phyloP scores from a whole-genome alignment of 2,797 vertebrate species.

The Spea hammondii region DNA sequence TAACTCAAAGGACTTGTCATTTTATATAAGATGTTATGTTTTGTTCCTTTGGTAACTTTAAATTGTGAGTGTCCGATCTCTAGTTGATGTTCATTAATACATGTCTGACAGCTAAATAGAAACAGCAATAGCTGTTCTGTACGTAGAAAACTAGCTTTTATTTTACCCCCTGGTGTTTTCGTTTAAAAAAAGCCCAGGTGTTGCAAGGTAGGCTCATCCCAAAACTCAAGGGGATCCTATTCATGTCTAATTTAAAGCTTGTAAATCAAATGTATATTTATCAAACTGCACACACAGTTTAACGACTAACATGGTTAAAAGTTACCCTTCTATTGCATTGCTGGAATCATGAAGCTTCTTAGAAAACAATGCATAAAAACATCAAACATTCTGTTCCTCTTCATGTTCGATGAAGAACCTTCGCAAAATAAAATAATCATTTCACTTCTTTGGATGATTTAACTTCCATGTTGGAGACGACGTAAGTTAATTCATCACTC shows the following conservation, averaged over 20 bases:
- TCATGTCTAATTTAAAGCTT: slow-evolving; percentile 28
- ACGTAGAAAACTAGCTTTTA: slow-evolving; percentile 12
- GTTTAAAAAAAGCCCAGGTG: background rate
- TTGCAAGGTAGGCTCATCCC: slow-evolving; percentile 13
- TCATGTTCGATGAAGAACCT: no score
- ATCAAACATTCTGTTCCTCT: no score
- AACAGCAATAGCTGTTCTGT: slow-evolving; percentile 29
- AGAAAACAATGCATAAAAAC: no score
- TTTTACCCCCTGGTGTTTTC: slow-evolving; percentile 41
- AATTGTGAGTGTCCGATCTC: slow-evolving; percentile 13
- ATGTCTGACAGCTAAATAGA: slow-evolving; percentile 28
- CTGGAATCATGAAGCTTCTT: no score
- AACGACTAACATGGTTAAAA: background rate
- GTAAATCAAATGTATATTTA: slow-evolving; percentile 5
- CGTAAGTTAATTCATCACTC: no score
- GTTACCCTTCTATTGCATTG: no score
- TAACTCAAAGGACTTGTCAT: background rate
- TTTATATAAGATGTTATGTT: slow-evolving; percentile 17
- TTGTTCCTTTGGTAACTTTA: slow-evolving; percentile 13
- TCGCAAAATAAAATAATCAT: no score
- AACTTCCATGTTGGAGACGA: no score
- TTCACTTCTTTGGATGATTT: no score
- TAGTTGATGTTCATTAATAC: slow-evolving; percentile 33
- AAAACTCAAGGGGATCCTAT: slow-evolving; percentile 16
- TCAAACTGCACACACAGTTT: background rate